Evolutionary conservation across 2,113 vertebrate genomes (phyloP), one percentile per base, ranked within the genome.

Genomic region (Psephotus haematonotus): DNA sequence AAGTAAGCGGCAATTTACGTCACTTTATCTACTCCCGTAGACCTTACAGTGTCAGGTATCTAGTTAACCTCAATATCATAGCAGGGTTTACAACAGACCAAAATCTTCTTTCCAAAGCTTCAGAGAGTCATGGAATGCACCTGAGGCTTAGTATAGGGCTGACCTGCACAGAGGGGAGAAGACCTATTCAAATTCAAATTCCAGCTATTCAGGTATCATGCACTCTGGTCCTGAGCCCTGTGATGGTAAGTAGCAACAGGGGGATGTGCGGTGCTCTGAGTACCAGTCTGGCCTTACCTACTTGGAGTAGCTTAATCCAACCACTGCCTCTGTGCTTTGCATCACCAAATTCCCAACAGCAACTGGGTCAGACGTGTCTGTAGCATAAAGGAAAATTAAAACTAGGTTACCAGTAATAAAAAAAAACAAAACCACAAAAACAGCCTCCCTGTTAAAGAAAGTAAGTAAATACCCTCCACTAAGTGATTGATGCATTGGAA

Each of bases 341-440:
- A 82, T 52, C 44, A 31, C 55, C 3, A 0, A 64, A 82, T 84
- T 84, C 80, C 78, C 94, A 60, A 12, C 25, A 82, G 41, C 53
- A 49, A 11, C 0, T 0, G 14, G 25, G 33, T 81, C 37, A 69
- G 59, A 17, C 1, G 0, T 5, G 1, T 44, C 47, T 80, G 29
- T 64, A 52, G 27, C 78, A 23, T 28, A 31, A 92, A 74, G 44
- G 63, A 95, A 43, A 90, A 55, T 67, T 53, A 68, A 64, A 88
- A 78, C 11, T 59, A 41, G 59, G 72, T 84, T 88, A 70, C 20
- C 24, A 71, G 71, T 37, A 33, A 35, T 62, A 69, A 59, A 90
- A 63, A 70, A 71, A 75, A 43, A 43, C 11, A 39, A 37, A 37
- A 37, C 37, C 37, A 9, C 14, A 28, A 29, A 29, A 44, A 11